Conservation (phyloP, 2,797 vertebrate genomes). For the Hyperoplus lanceolatus region DNA sequence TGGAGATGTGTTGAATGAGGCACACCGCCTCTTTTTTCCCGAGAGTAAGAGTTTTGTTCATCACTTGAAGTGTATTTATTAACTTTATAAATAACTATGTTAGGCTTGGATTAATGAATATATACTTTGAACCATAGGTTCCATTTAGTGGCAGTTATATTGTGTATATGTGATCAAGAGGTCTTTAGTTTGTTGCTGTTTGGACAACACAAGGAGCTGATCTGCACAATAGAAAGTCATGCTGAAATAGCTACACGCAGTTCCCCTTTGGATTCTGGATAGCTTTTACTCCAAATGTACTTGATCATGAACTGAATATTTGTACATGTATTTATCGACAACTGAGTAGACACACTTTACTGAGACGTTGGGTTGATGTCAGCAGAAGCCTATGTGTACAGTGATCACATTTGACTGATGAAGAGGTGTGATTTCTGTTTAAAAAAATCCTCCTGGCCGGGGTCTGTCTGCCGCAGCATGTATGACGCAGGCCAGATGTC, state of each 20-base stretch:
- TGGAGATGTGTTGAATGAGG: background rate
- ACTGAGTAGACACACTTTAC: background rate
- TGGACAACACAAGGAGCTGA: background rate
- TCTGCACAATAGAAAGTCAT: background rate
- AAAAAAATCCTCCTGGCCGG: background rate
- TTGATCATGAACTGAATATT: background rate
- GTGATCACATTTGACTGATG: background rate
- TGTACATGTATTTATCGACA: background rate
- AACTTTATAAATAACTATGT: background rate
- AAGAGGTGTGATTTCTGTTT: background rate
- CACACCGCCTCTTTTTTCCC: background rate
- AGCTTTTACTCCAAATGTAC: background rate
- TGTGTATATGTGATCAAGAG: background rate
- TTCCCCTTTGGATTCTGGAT: background rate
- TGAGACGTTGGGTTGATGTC: background rate
- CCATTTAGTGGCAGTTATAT: background rate
- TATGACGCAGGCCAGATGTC: slow-evolving; percentile 12
- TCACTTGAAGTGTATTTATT: background rate
- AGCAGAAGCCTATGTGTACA: background rate
- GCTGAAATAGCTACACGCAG: background rate
- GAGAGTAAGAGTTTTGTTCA: background rate
- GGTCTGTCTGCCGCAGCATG: slow-evolving; percentile 1
- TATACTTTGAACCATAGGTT: background rate
- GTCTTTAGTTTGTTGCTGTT: background rate
- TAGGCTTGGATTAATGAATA: background rate